Evolutionary conservation across 1,140 invertebrate species (phyloP), one percentile per base, ranked within the genome.

Genomic region (Aphelenchoides fujianensis): DNA sequence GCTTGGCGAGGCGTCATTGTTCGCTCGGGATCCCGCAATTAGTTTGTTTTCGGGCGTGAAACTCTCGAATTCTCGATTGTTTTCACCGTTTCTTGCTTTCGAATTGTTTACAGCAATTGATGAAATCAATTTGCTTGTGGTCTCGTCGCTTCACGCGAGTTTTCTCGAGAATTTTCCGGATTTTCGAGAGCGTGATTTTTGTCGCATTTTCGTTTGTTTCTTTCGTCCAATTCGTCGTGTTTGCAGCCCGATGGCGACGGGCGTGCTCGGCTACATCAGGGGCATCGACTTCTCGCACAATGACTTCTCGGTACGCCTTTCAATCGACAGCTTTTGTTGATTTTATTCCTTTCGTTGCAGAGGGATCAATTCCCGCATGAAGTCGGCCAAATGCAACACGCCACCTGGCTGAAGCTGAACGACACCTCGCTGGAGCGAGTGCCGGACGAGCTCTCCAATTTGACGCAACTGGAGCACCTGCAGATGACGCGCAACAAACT

Each of bases 391-490:
- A 98, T 99, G 95, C 92, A 92, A 67, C 93, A 94, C 19, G 90
- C 98, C 64, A 92, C 96, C 89, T 98, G 96, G 96, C 89, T 99
- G n/a, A 93, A 94, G 84, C 87, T 98, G 71, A 94, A 97, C 85
- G 90, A 90, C 84, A 94, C 95, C 73, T 90, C 91, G 79, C 87
- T 98, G 35, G 89, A 89, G 35, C 89, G 91, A 84, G 91, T 98
- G 68, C 96, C 96, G 2, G 91, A 93, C 85, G 94, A 97, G 88
- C 89, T 98, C 85, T 92, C 92, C 64, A 93, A 92, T 78, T 88
- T 98, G 37, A 89, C 92, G 82, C 98, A 98, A 89, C 87, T 99
- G 86, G 96, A 98, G 87, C 93, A 96, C 85, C 87, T 98, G 23
- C 95, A 94, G 12, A 85, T 98, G 52, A 91, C 92, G 53, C 89